phyloP scores from a whole-genome alignment of 2,797 vertebrate species.

The Varecia variegata region DNA sequence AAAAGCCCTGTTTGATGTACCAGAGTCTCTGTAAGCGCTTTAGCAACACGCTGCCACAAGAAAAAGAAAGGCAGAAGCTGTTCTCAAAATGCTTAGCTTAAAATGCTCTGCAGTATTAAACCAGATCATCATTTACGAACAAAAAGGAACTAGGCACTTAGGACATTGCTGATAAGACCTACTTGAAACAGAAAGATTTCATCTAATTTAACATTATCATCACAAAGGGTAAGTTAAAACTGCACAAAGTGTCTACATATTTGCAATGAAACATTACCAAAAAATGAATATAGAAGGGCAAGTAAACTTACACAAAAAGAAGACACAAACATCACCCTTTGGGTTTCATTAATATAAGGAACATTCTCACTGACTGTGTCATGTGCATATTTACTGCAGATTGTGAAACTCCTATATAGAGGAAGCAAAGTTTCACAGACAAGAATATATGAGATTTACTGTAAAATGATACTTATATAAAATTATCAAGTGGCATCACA shows the following conservation, averaged over 20 bases:
- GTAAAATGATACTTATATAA: constrained; percentile 6
- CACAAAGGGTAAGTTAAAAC: constrained; percentile 52
- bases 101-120: constrained; percentile 72
- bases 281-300: constrained; percentile 73
- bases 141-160: constrained; percentile 47
- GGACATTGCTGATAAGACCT: constrained; percentile 41
- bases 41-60: constrained; percentile 73
- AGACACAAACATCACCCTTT: constrained; percentile 51
- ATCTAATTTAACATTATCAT: constrained; percentile 37
- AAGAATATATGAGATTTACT: constrained; percentile 29
- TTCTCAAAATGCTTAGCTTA: constrained; percentile 78
- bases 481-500: constrained; percentile 14
- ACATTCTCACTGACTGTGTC: neutral
- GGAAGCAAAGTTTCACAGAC: constrained; percentile 63
- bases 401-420: constrained; percentile 54
- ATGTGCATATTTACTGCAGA: neutral
- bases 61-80: constrained; percentile 81
- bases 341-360: constrained; percentile 58
- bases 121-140: constrained; percentile 43
- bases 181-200: constrained; percentile 30
- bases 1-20: constrained; percentile 76
- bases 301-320: constrained; percentile 75
- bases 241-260: constrained; percentile 34
- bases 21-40: constrained; percentile 69
- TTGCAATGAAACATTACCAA: constrained; percentile 62